Evolutionary conservation across 2,888 invertebrate genomes (phyloP).

Genomic region (Drosophila nr. perissopoda): DNA sequence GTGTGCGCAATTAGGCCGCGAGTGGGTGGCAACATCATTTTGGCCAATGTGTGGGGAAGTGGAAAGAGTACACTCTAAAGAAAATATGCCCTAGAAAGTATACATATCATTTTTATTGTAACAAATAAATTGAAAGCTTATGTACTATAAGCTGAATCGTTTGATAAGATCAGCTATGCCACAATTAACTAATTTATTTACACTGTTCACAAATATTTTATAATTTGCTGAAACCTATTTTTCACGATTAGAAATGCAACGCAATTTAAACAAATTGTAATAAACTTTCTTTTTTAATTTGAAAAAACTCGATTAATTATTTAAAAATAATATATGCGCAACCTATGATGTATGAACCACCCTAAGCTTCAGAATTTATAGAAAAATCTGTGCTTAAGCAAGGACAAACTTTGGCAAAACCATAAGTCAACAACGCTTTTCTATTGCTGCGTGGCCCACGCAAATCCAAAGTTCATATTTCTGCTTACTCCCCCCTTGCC

Average conservation of each 20-base stretch:
- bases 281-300: neutral
- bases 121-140: neutral
- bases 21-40: constrained; percentile 25
- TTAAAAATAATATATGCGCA: neutral
- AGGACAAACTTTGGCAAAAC: neutral
- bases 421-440: neutral
- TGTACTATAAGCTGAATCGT: neutral
- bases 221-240: neutral
- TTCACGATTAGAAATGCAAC: neutral
- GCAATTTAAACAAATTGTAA: neutral
- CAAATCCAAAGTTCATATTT: constrained; percentile 13
- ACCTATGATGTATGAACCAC: neutral
- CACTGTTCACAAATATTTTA: neutral
- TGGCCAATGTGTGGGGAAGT: constrained; percentile 19
- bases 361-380: neutral
- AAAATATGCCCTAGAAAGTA: neutral
- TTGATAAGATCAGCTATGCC: neutral
- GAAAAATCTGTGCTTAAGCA: neutral
- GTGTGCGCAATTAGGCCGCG: constrained; percentile 31
- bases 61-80: neutral
- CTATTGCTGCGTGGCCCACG: constrained; percentile 34
- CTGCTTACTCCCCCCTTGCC: neutral
- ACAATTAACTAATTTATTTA: neutral
- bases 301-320: neutral
- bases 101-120: neutral